Percentiles rank a stretch among this genome's conserved stretches.
Conservation (phyloP, 1,140 invertebrate species). For the Papilio xuthus region DNA sequence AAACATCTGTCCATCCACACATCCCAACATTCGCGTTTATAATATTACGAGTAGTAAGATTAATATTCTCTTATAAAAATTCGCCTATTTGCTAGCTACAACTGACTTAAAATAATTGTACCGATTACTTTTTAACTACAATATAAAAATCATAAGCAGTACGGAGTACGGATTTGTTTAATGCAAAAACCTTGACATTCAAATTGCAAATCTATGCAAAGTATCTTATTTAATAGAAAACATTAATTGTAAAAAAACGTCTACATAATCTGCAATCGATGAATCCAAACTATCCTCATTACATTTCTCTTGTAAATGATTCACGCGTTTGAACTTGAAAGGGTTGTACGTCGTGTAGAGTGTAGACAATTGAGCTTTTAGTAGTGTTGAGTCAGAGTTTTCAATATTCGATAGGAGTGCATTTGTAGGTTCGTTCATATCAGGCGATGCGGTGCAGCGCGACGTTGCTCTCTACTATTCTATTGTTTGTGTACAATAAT, state of each 20-base stretch:
- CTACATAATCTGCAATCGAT: background rate
- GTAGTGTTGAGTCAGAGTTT: slow-evolving; percentile 44
- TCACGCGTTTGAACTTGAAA: slow-evolving; percentile 30
- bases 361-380: slow-evolving; percentile 23
- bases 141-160: background rate
- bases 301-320: slow-evolving; percentile 4
- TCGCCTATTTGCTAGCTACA: background rate
- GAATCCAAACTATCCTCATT: background rate
- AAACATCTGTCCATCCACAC: no score
- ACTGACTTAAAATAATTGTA: no score
- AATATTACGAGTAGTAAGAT: no score
- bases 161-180: background rate
- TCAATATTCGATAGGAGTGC: slow-evolving; percentile 43
- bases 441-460: slow-evolving; percentile 27
- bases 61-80: background rate
- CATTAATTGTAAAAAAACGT: background rate
- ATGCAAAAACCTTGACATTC: background rate
- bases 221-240: background rate
- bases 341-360: slow-evolving; percentile 1
- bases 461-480: slow-evolving; percentile 48
- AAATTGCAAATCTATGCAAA: background rate
- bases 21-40: no score
- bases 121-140: background rate
- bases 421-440: slow-evolving; percentile 42
- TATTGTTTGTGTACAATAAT: slow-evolving; percentile 45